A percentile compares a stretch with the other conserved stretches of the same genome.
Evolutionary conservation across 2,888 invertebrate species (phyloP).

Genomic region (Leptinotarsa rubiginosa): DNA sequence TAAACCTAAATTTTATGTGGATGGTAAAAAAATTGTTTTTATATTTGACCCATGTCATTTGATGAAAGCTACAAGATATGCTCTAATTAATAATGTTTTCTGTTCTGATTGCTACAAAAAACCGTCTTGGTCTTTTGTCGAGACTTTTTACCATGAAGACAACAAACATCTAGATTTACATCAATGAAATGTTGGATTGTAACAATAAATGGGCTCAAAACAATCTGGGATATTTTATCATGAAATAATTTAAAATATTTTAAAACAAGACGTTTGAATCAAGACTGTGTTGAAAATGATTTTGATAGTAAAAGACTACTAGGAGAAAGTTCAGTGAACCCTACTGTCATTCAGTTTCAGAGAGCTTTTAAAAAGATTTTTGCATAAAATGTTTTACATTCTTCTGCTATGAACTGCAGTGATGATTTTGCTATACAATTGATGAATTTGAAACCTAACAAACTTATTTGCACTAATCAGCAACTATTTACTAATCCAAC

Average conservation of each 20-base stretch:
- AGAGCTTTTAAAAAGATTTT: no score
- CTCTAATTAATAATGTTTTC: slow-evolving; percentile 8
- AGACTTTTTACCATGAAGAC: slow-evolving; percentile 12
- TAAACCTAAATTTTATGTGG: slow-evolving; percentile 15
- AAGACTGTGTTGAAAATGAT: no score
- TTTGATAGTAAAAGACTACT: no score
- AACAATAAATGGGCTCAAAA: slow-evolving; percentile 3
- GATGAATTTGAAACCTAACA: no score
- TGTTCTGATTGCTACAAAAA: slow-evolving; percentile 17
- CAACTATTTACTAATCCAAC: no score
- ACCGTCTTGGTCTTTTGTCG: slow-evolving; percentile 2
- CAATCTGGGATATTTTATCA: no score
- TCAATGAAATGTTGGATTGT: slow-evolving; percentile 7
- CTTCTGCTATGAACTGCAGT: slow-evolving; percentile 1
- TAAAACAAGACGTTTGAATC: no score
- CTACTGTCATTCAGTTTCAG: no score
- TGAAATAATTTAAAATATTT: no score
- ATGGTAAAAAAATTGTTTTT: slow-evolving; percentile 3
- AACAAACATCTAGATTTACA: background rate
- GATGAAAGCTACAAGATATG: slow-evolving; percentile 13
- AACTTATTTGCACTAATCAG: no score
- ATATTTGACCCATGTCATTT: slow-evolving; percentile 21
- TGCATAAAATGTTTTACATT: background rate
- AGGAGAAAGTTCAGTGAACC: no score
- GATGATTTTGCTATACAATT: background rate